phyloP scores from a whole-genome alignment of 2,888 invertebrate genomes.

The Mechanitis messenoides region DNA sequence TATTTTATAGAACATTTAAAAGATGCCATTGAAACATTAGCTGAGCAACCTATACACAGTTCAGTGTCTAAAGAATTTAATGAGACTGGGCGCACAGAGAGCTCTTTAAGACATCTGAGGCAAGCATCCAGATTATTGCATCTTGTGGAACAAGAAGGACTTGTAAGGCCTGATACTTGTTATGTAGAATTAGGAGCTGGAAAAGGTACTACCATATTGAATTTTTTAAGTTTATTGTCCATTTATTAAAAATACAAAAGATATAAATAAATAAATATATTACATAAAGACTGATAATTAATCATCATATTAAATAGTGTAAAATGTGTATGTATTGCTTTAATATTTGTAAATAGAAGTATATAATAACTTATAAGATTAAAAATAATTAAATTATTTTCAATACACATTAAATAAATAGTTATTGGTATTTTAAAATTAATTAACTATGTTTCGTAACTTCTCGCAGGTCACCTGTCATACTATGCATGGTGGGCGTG shows the following conservation, averaged over 20 bases:
- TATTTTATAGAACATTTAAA: slow-evolving; percentile 45
- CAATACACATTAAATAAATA: not conserved
- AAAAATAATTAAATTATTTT: no score
- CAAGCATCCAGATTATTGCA: slow-evolving; percentile 88
- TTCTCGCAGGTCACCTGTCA: slow-evolving; percentile 81
- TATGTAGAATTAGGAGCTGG: slow-evolving; percentile 94
- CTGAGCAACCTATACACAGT: slow-evolving; percentile 48
- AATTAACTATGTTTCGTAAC: not conserved
- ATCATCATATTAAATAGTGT: not conserved
- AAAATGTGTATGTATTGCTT: no score
- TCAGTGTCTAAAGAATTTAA: slow-evolving; percentile 47
- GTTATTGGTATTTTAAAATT: not conserved
- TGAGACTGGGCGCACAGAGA: slow-evolving; percentile 74
- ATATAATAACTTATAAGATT: no score
- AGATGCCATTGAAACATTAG: slow-evolving; percentile 40
- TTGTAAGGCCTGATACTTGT: slow-evolving; percentile 79
- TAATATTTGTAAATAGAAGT: no score
- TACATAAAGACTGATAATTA: not conserved
- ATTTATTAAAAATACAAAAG: no score
- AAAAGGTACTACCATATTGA: slow-evolving; percentile 77
- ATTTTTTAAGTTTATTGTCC: not conserved
- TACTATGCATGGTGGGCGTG: slow-evolving; percentile 84
- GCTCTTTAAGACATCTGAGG: slow-evolving; percentile 82
- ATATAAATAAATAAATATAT: no score
- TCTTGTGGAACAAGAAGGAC: slow-evolving; percentile 77